phyloP scores from a whole-genome alignment of 2,113 vertebrate species.

The Psephotus haematonotus region DNA sequence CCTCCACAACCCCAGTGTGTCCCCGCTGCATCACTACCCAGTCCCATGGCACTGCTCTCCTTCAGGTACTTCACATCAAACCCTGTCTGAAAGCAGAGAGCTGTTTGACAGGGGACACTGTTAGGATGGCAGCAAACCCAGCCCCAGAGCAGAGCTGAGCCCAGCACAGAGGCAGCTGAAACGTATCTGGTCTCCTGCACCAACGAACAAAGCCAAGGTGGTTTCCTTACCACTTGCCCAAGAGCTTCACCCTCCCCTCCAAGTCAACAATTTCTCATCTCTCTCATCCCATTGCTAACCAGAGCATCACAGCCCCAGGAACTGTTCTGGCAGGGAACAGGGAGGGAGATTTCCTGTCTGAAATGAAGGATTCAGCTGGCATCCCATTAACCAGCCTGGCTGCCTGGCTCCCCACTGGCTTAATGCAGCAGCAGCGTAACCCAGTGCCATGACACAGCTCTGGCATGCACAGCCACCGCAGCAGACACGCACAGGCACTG shows the following conservation, averaged over 20 bases:
- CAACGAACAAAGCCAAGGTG: not conserved
- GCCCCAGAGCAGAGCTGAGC: not conserved
- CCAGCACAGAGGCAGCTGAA: not conserved
- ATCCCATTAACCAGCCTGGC: not conserved
- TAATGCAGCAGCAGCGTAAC: not conserved
- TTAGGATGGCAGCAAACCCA: not conserved
- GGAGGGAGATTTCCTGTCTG: not conserved
- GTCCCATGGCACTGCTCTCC: not conserved
- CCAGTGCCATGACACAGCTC: not conserved
- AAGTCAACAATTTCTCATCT: not conserved
- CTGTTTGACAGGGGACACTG: not conserved
- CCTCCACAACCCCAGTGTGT: rapidly evolving
- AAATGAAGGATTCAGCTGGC: not conserved
- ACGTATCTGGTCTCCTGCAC: rapidly evolving
- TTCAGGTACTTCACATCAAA: not conserved
- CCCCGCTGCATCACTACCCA: not conserved
- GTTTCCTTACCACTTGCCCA: not conserved
- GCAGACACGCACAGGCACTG: not conserved
- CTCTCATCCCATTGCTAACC: not conserved
- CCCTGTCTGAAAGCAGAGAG: not conserved
- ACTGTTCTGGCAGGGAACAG: not conserved
- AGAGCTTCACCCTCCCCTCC: not conserved
- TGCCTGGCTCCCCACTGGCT: rapidly evolving
- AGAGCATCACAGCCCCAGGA: not conserved
- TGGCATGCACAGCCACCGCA: rapidly evolving